phyloP scores from a whole-genome alignment of 1,140 invertebrate genomes.

The Camponotus pennsylvanicus region DNA sequence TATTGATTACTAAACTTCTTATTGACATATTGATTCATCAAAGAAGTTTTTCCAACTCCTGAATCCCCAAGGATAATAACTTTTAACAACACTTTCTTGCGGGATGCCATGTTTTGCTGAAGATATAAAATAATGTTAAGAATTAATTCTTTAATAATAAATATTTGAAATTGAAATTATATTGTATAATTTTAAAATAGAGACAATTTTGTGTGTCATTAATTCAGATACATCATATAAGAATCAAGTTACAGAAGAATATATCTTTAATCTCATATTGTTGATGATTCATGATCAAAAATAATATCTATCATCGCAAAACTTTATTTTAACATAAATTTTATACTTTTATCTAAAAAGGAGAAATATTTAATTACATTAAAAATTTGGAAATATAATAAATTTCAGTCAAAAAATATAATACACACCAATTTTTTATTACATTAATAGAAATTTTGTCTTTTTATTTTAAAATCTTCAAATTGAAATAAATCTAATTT shows the following conservation, averaged over 20 bases:
- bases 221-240: background rate
- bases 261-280: background rate
- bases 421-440: background rate
- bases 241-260: background rate
- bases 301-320: background rate
- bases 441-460: background rate
- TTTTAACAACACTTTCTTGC: conserved; percentile 98
- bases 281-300: background rate
- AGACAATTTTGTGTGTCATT: background rate
- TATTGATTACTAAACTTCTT: conserved; percentile 99
- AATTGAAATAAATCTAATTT: background rate
- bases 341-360: background rate
- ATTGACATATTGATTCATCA: conserved; percentile 99
- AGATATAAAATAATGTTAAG: conserved; percentile 18
- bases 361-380: background rate
- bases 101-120: conserved; percentile 91
- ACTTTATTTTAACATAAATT: background rate
- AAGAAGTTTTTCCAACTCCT: conserved; percentile 99
- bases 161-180: background rate
- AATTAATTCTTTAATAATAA: conserved; percentile 28
- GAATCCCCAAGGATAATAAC: conserved; percentile 99
- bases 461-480: background rate
- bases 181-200: background rate
- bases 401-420: background rate
- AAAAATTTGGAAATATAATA: conserved; percentile 1